Percentiles rank a stretch among this genome's conserved stretches.
Evolutionary conservation across 2,888 invertebrate genomes (phyloP).

Genomic region (Eupithecia abbreviata): DNA sequence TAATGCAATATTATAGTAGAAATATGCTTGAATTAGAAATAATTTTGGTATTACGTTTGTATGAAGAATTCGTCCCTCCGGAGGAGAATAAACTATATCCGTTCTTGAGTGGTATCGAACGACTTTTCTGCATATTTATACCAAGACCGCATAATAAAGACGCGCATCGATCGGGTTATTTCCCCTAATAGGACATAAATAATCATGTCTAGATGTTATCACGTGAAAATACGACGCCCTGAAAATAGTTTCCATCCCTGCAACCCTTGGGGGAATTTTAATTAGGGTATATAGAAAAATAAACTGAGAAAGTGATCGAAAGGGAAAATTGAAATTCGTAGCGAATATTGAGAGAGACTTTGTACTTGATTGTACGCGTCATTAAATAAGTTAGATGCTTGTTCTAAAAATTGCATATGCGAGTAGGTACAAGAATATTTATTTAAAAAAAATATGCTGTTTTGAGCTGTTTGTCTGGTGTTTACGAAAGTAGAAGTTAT

Average conservation of each 20-base stretch:
- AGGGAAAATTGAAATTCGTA: not conserved
- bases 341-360: not conserved
- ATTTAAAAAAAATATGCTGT: too few relatives aligned
- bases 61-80: too few relatives aligned
- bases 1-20: too few relatives aligned
- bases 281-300: slow-evolving; percentile 64
- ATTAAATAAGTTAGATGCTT: not conserved
- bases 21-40: too few relatives aligned
- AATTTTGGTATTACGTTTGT: too few relatives aligned
- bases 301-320: slow-evolving; percentile 32
- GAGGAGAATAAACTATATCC: not conserved
- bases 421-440: too few relatives aligned
- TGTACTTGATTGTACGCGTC: not conserved
- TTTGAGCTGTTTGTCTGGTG: too few relatives aligned
- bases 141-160: slow-evolving; percentile 70
- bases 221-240: slow-evolving; percentile 77
- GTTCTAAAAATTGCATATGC: not conserved
- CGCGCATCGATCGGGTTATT: slow-evolving; percentile 78
- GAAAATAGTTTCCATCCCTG: slow-evolving; percentile 70
- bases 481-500: too few relatives aligned
- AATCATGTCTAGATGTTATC: slow-evolving; percentile 82
- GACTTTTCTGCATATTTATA: slow-evolving; percentile 55
- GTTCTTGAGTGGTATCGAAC: not conserved
- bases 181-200: slow-evolving; percentile 81
- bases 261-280: slow-evolving; percentile 67